Evolutionary conservation across 1,140 invertebrate genomes (phyloP).

Genomic region (Calephelis nemesis): DNA sequence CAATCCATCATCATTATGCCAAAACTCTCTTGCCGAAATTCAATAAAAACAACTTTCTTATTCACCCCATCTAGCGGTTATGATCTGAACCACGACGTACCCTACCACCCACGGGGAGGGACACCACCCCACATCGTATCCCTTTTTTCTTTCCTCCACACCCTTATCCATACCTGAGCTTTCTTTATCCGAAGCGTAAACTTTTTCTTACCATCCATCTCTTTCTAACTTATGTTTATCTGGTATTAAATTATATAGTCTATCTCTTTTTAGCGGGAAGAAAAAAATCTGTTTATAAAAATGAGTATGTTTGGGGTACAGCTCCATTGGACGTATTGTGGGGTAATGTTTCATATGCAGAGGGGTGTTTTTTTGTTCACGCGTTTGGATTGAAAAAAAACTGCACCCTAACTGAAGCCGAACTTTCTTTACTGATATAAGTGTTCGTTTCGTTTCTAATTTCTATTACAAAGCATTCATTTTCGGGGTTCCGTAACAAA

Average conservation of each 20-base stretch:
- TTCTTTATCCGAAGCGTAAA: conserved; percentile 72
- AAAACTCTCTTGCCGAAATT: conserved; percentile 70
- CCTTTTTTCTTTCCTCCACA: conserved; percentile 74
- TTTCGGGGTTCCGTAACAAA: conserved; percentile 23
- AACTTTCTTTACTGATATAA: conserved; percentile 67
- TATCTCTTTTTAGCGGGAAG: conserved; percentile 52
- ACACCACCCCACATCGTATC: conserved; percentile 66
- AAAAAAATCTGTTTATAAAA: conserved; percentile 77
- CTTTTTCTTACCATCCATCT: conserved; percentile 67
- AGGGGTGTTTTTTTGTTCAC: conserved; percentile 71
- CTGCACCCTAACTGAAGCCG: conserved; percentile 60
- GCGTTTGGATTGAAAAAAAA: conserved; percentile 67
- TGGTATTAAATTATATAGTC: conserved; percentile 31
- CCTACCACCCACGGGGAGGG: conserved; percentile 43
- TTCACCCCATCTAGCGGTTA: conserved; percentile 69
- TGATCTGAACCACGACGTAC: conserved; percentile 48
- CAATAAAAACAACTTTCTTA: conserved; percentile 73
- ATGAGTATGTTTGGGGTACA: conserved; percentile 62
- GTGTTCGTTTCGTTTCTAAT: conserved; percentile 69
- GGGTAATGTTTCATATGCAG: conserved; percentile 74
- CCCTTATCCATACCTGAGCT: conserved; percentile 76
- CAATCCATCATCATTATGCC: conserved; percentile 78
- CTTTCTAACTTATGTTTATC: conserved; percentile 41
- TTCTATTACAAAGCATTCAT: conserved; percentile 70
- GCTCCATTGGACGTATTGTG: conserved; percentile 67